Conservation (phyloP, 2,797 vertebrate species). For the Carapus acus region DNA sequence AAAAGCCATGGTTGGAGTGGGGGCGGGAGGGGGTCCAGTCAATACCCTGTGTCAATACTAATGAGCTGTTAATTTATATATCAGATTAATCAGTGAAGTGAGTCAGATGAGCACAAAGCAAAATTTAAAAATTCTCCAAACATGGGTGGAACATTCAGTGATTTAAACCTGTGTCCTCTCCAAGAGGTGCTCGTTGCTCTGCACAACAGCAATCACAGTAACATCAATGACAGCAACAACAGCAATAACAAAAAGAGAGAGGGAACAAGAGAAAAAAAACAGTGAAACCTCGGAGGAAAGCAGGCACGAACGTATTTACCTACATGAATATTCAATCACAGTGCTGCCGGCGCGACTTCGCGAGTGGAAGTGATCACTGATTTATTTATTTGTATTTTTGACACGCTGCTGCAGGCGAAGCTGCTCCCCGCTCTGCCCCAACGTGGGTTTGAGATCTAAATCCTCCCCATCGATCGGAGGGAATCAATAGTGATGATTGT, state of each 20-base stretch:
- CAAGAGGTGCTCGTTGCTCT: too few species aligned
- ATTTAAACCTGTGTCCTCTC: too few species aligned
- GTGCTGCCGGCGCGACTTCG: constrained; percentile 46
- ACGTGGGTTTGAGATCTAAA: constrained; percentile 29
- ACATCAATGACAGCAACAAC: constrained; percentile 18
- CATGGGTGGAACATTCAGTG: constrained; percentile 19
- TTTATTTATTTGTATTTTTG: constrained; percentile 68
- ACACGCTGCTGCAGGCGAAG: constrained; percentile 48
- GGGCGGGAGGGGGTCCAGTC: constrained; percentile 35
- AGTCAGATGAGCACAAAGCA: too few species aligned
- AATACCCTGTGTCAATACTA: constrained; percentile 42
- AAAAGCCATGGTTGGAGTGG: too few species aligned
- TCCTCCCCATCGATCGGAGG: constrained; percentile 41
- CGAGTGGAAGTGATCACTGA: constrained; percentile 62
- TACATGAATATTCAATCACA: constrained; percentile 69
- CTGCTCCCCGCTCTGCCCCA: constrained; percentile 32
- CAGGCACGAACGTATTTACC: constrained; percentile 62
- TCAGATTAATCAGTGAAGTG: constrained; percentile 19
- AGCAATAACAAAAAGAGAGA: constrained; percentile 9
- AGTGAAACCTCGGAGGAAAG: constrained; percentile 44
- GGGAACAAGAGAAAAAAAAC: constrained; percentile 14
- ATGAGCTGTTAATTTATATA: constrained; percentile 36
- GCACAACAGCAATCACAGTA: too few species aligned
- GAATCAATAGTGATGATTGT: constrained; percentile 60
- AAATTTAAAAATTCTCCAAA: too few species aligned